Evolutionary conservation across 2,797 vertebrate genomes (phyloP).

Genomic region (Poecilia velifera): DNA sequence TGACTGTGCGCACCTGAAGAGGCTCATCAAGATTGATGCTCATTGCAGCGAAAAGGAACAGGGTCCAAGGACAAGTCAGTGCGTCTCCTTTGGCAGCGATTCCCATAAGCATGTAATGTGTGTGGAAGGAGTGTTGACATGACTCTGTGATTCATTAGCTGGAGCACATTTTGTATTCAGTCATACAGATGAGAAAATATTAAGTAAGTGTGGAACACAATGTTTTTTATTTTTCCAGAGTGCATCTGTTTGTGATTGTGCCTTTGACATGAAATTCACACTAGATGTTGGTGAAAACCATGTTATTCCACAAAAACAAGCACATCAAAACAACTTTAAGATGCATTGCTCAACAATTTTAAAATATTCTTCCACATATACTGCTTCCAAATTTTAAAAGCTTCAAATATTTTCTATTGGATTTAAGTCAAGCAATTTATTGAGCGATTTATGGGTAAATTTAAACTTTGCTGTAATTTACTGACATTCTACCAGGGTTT

Average conservation of each 20-base stretch:
- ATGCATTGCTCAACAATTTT: background rate
- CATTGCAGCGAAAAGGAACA: background rate
- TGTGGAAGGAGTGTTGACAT: constrained; percentile 47
- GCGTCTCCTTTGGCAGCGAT: constrained; percentile 31
- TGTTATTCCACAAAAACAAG: background rate
- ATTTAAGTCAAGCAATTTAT: background rate
- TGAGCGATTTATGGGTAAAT: background rate
- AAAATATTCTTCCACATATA: background rate
- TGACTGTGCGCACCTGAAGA: constrained; percentile 20
- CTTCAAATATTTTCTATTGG: background rate
- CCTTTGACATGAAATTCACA: background rate
- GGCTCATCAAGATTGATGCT: constrained; percentile 30
- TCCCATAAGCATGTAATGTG: constrained; percentile 36
- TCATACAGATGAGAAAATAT: constrained; percentile 10
- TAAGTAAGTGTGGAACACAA: background rate
- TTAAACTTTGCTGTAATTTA: background rate
- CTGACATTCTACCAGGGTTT: background rate
- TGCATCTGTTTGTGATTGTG: background rate
- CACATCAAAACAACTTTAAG: background rate
- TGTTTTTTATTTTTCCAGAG: background rate
- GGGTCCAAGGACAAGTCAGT: constrained; percentile 53
- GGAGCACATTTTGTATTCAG: constrained; percentile 31
- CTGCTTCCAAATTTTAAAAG: background rate
- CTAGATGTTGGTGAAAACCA: background rate
- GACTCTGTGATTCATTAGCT: constrained; percentile 62